A percentile compares a stretch with the other conserved stretches of the same genome.
These are phyloP conservation scores for Drosophila miranda DNA, from an alignment of 1,140 invertebrate species.

Conservation along the genomic window DNA sequence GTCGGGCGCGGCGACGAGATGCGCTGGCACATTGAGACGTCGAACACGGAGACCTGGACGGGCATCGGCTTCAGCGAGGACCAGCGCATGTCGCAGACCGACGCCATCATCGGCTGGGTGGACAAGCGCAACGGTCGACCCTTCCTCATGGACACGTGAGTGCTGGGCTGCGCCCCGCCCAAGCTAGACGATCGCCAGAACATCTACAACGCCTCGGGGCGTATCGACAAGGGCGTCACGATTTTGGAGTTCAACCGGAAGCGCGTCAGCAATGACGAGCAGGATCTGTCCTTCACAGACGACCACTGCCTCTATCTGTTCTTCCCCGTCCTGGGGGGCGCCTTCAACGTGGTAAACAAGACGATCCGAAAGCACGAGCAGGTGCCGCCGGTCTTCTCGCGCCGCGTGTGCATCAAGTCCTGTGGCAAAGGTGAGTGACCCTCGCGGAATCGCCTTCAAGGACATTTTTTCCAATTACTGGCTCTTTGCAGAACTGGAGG, in stretches of 20 bases:
- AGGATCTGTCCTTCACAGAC: conserved; percentile 92
- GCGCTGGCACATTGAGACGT: conserved; percentile 93
- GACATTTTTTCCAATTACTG: not conserved
- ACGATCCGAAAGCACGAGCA: conserved; percentile 92
- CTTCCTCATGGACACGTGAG: conserved; percentile 95
- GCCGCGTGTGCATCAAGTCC: conserved; percentile 92
- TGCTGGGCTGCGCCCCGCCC: conserved; percentile 90
- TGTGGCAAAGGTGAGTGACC: conserved; percentile 86
- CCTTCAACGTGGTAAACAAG: conserved; percentile 92
- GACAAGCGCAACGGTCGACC: conserved; percentile 88
- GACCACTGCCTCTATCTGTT: conserved; percentile 93
- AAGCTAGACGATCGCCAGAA: conserved; percentile 90
- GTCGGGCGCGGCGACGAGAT: conserved; percentile 89
- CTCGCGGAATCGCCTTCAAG: too few species aligned
- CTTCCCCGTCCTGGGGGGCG: conserved; percentile 93
- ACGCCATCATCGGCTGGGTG: conserved; percentile 92
- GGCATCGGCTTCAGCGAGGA: conserved; percentile 96
- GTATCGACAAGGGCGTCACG: conserved; percentile 89
- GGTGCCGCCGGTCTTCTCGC: conserved; percentile 89
- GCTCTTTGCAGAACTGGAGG: conserved; percentile 70
- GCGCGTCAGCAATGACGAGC: conserved; percentile 89
- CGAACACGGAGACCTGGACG: conserved; percentile 93
- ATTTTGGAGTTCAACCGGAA: conserved; percentile 92
- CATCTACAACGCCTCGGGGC: conserved; percentile 88
- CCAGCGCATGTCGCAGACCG: conserved; percentile 87